Percentiles rank a stretch among this genome's conserved stretches.
Evolutionary conservation across 2,113 vertebrate genomes (phyloP).

Genomic region (Scomber colias): DNA sequence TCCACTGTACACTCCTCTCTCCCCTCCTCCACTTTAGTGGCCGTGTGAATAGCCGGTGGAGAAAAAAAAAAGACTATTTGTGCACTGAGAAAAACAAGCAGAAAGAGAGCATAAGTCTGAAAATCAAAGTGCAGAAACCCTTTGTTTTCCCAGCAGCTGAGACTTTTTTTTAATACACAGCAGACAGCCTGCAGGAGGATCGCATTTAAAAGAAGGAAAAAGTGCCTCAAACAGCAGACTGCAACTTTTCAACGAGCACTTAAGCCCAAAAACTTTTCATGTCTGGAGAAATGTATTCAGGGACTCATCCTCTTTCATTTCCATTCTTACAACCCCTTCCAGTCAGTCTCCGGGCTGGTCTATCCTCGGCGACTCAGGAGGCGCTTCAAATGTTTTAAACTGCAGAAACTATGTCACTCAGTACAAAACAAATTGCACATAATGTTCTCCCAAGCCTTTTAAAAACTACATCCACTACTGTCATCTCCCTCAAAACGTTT

Average conservation of each 20-base stretch:
- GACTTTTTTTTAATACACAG: constrained; percentile 9
- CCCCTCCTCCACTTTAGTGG: constrained; percentile 74
- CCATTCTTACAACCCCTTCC: constrained; percentile 8
- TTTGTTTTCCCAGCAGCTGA: constrained; percentile 35
- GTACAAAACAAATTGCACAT: constrained; percentile 66
- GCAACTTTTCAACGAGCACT: constrained; percentile 63
- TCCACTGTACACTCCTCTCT: constrained; percentile 58
- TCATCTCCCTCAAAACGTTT: constrained; percentile 68
- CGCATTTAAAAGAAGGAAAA: constrained; percentile 8
- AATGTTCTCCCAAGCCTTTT: constrained; percentile 58
- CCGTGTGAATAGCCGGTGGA: constrained; percentile 66
- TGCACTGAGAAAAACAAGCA: constrained; percentile 49
- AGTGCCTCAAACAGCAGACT: constrained; percentile 22
- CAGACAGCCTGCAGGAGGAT: neutral
- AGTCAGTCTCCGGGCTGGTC: constrained; percentile 13
- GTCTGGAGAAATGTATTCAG: constrained; percentile 19
- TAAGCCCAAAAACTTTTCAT: constrained; percentile 59
- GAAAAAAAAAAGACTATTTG: constrained; percentile 52
- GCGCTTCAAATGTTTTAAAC: constrained; percentile 60
- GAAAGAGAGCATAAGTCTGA: constrained; percentile 33
- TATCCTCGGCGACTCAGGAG: constrained; percentile 27
- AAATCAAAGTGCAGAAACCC: constrained; percentile 44
- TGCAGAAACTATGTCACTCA: constrained; percentile 61
- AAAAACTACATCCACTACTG: constrained; percentile 73
- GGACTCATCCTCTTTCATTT: constrained; percentile 5